These are phyloP conservation scores for Sardina pilchardus DNA, from an alignment of 2,113 vertebrate species.

Conservation along the genomic window DNA sequence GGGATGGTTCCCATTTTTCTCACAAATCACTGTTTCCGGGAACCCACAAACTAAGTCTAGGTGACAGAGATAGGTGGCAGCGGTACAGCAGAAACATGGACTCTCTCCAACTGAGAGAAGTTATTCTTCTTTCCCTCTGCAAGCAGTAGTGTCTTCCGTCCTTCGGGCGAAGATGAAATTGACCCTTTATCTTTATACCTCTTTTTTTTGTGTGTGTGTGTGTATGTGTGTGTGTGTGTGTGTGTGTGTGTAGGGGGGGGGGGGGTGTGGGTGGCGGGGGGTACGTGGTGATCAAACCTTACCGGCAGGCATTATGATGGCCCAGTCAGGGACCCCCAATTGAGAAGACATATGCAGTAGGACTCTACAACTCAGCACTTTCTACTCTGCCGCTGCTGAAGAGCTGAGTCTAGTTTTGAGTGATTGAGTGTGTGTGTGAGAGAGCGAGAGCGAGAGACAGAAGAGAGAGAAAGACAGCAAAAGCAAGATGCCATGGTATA, in stretches of 20 bases:
- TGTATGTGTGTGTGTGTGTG: neutral
- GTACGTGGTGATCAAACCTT: slow-evolving; percentile 21
- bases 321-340: neutral
- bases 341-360: neutral
- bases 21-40: neutral
- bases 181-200: neutral
- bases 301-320: neutral
- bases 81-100: neutral
- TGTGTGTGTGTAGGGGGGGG: neutral
- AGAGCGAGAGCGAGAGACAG: neutral
- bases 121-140: slow-evolving; percentile 26
- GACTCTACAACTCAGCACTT: slow-evolving; percentile 9
- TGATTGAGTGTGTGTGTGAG: neutral
- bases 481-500: neutral
- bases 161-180: slow-evolving; percentile 35
- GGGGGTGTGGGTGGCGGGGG: neutral
- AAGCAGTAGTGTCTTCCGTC: slow-evolving; percentile 34
- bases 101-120: slow-evolving; percentile 35
- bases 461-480: neutral
- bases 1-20: neutral
- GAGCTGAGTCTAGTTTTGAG: neutral
- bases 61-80: neutral
- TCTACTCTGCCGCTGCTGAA: neutral
- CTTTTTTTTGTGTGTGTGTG: neutral
- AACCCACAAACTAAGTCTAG: neutral